Evolutionary conservation across 2,888 invertebrate species (phyloP).

Genomic region (Pterobdella sp.): DNA sequence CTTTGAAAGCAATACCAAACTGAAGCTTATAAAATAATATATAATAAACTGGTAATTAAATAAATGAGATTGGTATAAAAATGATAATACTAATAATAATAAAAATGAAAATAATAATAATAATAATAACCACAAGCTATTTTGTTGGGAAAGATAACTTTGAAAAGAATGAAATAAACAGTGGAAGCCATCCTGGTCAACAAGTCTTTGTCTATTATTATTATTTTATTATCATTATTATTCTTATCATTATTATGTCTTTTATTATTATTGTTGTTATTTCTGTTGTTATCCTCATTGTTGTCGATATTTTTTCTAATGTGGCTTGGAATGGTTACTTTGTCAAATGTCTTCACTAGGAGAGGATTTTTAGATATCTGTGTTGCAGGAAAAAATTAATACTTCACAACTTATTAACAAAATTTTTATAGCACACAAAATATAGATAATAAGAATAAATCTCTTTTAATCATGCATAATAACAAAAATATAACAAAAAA

Average conservation of each 20-base stretch:
- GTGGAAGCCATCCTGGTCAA: neutral
- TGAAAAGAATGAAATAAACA: neutral
- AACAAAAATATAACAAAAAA: no score
- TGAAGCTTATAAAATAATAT: no score
- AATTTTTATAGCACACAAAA: no score
- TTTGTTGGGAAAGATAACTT: neutral
- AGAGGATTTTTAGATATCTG: neutral
- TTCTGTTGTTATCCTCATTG: neutral
- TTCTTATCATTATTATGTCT: neutral
- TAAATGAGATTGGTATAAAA: no score
- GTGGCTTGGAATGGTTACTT: neutral
- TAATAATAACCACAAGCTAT: neutral
- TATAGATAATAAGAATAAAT: no score
- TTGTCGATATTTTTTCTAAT: neutral
- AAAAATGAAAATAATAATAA: neutral
- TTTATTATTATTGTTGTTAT: neutral
- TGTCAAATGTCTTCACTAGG: neutral
- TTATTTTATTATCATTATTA: neutral
- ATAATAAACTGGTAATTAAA: no score
- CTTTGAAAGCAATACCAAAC: no score
- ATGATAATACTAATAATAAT: no score
- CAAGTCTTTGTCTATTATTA: neutral
- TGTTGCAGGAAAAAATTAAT: no score
- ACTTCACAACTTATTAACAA: no score
- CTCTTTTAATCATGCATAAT: no score